phyloP scores from a whole-genome alignment of 2,113 vertebrate genomes.

The Cariama cristata region DNA sequence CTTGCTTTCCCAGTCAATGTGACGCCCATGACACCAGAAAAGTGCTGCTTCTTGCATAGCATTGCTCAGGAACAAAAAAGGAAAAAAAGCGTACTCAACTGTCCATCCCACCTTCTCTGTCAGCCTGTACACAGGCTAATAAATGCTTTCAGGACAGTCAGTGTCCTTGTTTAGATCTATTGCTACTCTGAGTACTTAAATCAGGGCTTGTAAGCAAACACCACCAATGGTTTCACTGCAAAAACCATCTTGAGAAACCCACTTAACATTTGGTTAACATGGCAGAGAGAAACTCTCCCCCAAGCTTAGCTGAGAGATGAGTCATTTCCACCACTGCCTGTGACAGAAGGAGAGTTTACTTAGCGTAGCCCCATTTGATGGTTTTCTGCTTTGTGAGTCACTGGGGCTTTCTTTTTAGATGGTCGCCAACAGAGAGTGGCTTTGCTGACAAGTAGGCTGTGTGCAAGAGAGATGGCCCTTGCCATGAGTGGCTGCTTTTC shows the following conservation, averaged over 20 bases:
- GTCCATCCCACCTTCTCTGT: not conserved
- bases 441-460: not conserved
- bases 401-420: not conserved
- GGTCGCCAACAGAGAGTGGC: not conserved
- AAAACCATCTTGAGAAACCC: slow-evolving; percentile 4
- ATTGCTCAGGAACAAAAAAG: not conserved
- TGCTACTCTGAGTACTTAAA: not conserved
- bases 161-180: not conserved
- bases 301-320: not conserved
- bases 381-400: slow-evolving; percentile 43
- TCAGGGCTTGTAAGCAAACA: not conserved
- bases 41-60: not conserved
- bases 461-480: not conserved
- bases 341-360: slow-evolving; percentile 19
- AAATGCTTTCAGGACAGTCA: not conserved
- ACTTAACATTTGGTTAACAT: not conserved
- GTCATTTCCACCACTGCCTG: slow-evolving; percentile 18
- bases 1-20: not conserved
- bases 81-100: not conserved
- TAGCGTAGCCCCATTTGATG: not conserved
- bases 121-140: not conserved
- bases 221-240: not conserved
- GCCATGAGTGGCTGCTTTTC: not conserved
- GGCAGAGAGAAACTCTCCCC: not conserved
- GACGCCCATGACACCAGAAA: not conserved